These are phyloP conservation scores for Rhyacophila evoluta DNA, from an alignment of 2,888 invertebrate genomes.

Conservation along the genomic window DNA sequence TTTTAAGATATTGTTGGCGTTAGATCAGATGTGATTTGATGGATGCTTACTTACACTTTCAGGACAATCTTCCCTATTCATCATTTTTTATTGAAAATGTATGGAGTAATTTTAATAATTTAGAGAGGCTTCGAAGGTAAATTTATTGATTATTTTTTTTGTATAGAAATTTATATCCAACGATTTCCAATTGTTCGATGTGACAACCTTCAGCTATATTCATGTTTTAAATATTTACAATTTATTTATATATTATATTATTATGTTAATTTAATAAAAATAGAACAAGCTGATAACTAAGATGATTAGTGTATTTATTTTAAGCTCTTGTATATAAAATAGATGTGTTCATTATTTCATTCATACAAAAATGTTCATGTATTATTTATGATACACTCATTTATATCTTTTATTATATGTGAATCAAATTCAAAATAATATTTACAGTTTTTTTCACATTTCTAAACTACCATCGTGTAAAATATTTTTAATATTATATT, in stretches of 20 bases:
- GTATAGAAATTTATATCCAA: background rate
- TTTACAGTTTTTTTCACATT: too few relatives aligned
- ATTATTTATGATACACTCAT: background rate
- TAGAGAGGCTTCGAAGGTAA: conserved; percentile 15
- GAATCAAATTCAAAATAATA: too few relatives aligned
- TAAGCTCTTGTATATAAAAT: conserved; percentile 8
- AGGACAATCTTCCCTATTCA: background rate
- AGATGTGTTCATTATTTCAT: conserved; percentile 13
- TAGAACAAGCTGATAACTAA: background rate
- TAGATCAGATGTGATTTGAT: background rate
- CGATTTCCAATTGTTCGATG: background rate
- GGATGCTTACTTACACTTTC: conserved; percentile 7
- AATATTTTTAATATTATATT: too few relatives aligned
- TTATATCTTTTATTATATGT: background rate
- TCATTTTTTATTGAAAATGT: conserved; percentile 24
- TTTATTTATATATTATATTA: conserved; percentile 19
- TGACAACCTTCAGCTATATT: background rate
- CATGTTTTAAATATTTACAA: conserved; percentile 15
- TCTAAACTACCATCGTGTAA: too few relatives aligned
- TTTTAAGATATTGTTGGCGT: conserved; percentile 4
- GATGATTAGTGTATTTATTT: conserved; percentile 10
- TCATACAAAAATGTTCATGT: background rate
- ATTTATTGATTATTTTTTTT: background rate
- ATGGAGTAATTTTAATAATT: conserved; percentile 4
- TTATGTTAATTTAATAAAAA: conserved; percentile 9